Percentiles rank a stretch among this genome's conserved stretches.
Conservation (phyloP, 2,888 invertebrate species). For the Rhogogaster chlorosoma region DNA sequence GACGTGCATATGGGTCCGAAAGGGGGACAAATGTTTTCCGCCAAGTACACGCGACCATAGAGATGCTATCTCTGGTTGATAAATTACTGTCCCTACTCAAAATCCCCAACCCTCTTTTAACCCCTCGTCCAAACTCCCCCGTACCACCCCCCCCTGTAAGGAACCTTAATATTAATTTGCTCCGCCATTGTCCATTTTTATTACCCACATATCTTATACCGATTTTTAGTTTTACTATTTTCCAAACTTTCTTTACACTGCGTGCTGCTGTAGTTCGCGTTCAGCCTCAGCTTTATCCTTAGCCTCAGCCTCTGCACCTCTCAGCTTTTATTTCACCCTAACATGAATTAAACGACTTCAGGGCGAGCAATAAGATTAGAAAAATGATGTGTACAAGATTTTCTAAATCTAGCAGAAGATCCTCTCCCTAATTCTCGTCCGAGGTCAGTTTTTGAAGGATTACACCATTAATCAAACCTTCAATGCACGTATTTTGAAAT, state of each 20-base stretch:
- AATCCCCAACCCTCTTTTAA: constrained; percentile 59
- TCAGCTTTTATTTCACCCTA: background rate
- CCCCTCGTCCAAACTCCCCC: constrained; percentile 51
- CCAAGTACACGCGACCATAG: constrained; percentile 53
- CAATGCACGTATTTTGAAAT: background rate
- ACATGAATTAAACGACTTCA: background rate
- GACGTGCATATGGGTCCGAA: background rate
- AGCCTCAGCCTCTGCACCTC: background rate
- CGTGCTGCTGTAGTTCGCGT: background rate
- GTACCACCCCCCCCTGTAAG: constrained; percentile 52
- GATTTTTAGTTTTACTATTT: constrained; percentile 67
- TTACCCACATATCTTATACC: constrained; percentile 74
- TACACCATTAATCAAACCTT: no score
- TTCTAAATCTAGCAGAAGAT: background rate
- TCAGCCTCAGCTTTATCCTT: background rate
- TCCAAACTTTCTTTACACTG: constrained; percentile 25
- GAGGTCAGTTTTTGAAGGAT: background rate
- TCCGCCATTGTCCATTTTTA: constrained; percentile 75
- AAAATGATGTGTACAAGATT: background rate
- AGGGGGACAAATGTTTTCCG: constrained; percentile 44
- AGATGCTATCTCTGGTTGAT: constrained; percentile 76
- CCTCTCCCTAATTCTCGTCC: background rate
- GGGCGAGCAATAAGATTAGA: background rate
- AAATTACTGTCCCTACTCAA: constrained; percentile 75
- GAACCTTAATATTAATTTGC: constrained; percentile 75